These are phyloP conservation scores for pig (Sus scrofa) DNA, from an alignment of 2,113 vertebrate genomes.

Conservation along the genomic window T2T-Sscrofa CM000812.6:253327501-253328000, in stretches of 20 bases:
- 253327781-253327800: background rate
- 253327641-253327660: background rate
- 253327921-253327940: conserved; percentile 23
- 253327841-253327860: conserved; percentile 29
- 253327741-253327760: background rate
- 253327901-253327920: conserved; percentile 58
- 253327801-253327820: background rate
- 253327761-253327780: conserved; percentile 25
- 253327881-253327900: conserved; percentile 22
- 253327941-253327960: background rate
- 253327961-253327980: conserved; percentile 61
- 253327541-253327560: background rate
- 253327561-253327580: background rate
- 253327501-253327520: background rate
- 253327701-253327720: background rate
- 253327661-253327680: background rate
- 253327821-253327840: conserved; percentile 35
- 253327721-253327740: background rate
- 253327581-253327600: background rate
- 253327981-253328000: conserved; percentile 65
- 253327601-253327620: background rate
- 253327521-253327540: background rate
- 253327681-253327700: background rate
- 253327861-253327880: conserved; percentile 55
- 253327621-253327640: background rate